phyloP scores from a whole-genome alignment of 2,888 invertebrate genomes.

The Luperina testacea region DNA sequence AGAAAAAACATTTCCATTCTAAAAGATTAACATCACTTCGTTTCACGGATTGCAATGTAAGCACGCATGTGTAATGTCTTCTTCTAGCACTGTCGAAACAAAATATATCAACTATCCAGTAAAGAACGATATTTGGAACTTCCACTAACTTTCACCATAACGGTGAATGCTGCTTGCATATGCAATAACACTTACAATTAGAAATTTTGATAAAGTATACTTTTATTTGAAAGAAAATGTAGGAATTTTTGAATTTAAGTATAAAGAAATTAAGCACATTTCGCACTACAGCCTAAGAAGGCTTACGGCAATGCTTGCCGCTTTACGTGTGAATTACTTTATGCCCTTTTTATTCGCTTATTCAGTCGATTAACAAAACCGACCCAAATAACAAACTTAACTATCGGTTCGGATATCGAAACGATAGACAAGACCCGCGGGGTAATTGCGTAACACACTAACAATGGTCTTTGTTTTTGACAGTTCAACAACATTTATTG shows the following conservation, averaged over 20 bases:
- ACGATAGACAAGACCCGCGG: not conserved
- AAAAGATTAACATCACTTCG: conserved; percentile 83
- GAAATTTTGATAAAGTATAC: conserved; percentile 39
- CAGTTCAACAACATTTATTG: not conserved
- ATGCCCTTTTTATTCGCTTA: conserved; percentile 75
- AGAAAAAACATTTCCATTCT: conserved; percentile 72
- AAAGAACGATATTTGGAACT: conserved; percentile 66
- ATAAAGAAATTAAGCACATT: conserved; percentile 78
- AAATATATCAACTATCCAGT: conserved; percentile 66
- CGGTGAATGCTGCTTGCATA: conserved; percentile 86
- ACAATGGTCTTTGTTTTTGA: not conserved
- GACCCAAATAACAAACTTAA: not conserved
- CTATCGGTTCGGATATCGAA: conserved; percentile 32
- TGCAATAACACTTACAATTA: conserved; percentile 78
- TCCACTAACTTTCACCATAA: conserved; percentile 85
- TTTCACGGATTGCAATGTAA: conserved; percentile 85
- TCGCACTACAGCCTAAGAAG: conserved; percentile 81
- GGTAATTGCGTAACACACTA: not conserved
- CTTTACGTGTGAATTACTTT: conserved; percentile 84
- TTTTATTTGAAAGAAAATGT: conserved; percentile 43
- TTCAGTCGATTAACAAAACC: conserved; percentile 79
- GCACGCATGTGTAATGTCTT: conserved; percentile 88
- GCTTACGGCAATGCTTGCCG: conserved; percentile 87
- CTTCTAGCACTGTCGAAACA: conserved; percentile 80
- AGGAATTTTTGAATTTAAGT: conserved; percentile 65